phyloP scores from a whole-genome alignment of 2,797 vertebrate species.

The Hozukius guyotensis region DNA sequence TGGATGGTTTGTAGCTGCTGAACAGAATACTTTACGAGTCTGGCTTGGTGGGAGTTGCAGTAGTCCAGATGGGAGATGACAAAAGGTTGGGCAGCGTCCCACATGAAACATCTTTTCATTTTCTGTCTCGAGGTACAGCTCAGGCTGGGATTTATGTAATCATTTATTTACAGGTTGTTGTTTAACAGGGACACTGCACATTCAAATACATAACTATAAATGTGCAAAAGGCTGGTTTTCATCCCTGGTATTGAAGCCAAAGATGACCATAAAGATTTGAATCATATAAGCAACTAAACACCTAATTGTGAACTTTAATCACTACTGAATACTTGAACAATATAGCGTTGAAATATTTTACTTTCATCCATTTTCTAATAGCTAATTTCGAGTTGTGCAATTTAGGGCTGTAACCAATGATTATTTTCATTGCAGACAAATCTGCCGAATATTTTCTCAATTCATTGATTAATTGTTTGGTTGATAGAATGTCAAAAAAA shows the following conservation, averaged over 20 bases:
- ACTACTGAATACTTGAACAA: not conserved
- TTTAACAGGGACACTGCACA: not conserved
- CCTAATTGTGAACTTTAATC: not conserved
- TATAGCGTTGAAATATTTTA: not conserved
- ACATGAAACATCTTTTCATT: conserved; percentile 38
- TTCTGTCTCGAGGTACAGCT: conserved; percentile 27
- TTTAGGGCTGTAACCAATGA: not conserved
- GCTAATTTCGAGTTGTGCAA: not conserved
- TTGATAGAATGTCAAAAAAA: not conserved
- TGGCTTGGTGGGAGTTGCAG: conserved; percentile 24
- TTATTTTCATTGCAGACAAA: not conserved
- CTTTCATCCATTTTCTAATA: not conserved
- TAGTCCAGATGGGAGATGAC: conserved; percentile 32
- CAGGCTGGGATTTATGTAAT: conserved; percentile 14
- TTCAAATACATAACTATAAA: not conserved
- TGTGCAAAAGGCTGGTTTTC: not conserved
- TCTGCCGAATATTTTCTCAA: not conserved
- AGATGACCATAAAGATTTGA: not conserved
- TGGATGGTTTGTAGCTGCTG: conserved; percentile 22
- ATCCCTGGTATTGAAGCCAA: not conserved
- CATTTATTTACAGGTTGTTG: not conserved
- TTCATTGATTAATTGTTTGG: not conserved
- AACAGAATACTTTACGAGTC: conserved; percentile 33
- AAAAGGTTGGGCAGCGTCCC: conserved; percentile 29
- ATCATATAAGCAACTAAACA: not conserved